These are phyloP conservation scores for Pseudomyrmex pallidus DNA, from an alignment of 1,140 invertebrate species.

Conservation along the genomic window DNA sequence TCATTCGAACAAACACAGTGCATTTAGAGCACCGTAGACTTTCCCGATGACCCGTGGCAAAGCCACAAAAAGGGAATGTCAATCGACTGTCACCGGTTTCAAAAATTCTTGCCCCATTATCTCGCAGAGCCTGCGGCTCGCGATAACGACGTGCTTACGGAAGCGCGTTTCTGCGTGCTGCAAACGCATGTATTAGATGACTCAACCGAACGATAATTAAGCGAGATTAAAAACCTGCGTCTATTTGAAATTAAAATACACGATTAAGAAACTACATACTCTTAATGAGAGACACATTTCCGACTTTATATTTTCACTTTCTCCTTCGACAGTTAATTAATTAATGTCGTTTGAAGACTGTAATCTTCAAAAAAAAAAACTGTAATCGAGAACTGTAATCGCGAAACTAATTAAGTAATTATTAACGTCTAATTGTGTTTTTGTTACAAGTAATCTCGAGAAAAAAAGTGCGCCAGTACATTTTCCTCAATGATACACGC, in stretches of 20 bases:
- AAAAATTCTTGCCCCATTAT: constrained; percentile 41
- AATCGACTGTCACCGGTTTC: constrained; percentile 22
- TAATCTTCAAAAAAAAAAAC: too few species aligned
- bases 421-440: too few species aligned
- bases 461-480: too few species aligned
- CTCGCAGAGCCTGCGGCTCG: constrained; percentile 7
- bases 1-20: not conserved
- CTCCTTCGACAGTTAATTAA: not conserved
- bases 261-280: not conserved
- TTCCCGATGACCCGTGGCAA: too few species aligned
- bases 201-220: not conserved
- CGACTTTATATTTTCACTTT: not conserved
- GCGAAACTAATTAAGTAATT: too few species aligned
- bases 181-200: not conserved
- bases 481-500: not conserved
- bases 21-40: not conserved
- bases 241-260: constrained; percentile 5
- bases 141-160: constrained; percentile 7
- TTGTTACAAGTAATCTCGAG: too few species aligned
- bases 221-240: not conserved
- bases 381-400: too few species aligned
- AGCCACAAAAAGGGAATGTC: not conserved
- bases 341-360: not conserved
- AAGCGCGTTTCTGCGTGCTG: constrained; percentile 1
- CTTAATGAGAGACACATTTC: not conserved